Percentiles rank a stretch among this genome's conserved stretches.
phyloP scores from a whole-genome alignment of 2,113 vertebrate genomes.

The Tor tambroides region DNA sequence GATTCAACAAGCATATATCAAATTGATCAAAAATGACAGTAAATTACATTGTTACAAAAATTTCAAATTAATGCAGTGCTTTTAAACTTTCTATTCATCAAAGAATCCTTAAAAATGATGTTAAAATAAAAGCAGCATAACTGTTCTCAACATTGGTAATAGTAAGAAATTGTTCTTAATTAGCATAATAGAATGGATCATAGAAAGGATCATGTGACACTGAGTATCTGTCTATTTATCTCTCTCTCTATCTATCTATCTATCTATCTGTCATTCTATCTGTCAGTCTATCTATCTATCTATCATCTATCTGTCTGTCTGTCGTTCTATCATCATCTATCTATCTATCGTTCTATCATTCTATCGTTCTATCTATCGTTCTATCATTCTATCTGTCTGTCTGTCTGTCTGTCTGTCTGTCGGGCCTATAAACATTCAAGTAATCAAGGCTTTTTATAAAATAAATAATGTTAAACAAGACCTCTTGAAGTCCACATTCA shows the following conservation, averaged over 20 bases:
- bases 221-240: neutral
- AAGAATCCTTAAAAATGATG: neutral
- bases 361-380: too few species aligned
- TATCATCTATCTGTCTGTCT: neutral
- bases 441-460: too few species aligned
- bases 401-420: too few species aligned
- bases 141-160: too few species aligned
- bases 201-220: too few species aligned
- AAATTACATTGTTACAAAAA: neutral
- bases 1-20: neutral
- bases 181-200: too few species aligned
- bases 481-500: too few species aligned
- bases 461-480: too few species aligned
- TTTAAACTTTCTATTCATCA: neutral
- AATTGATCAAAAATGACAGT: neutral
- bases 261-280: neutral
- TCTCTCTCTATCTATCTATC: neutral
- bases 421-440: neutral
- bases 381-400: too few species aligned
- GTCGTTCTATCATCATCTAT: neutral
- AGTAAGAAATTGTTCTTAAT: too few species aligned
- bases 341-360: neutral
- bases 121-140: too few species aligned
- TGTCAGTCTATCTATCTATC: neutral
- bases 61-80: too few species aligned